A percentile compares a stretch with the other conserved stretches of the same genome.
phyloP scores from a whole-genome alignment of 1,140 invertebrate genomes.

The Hypothenemus hampei region DNA sequence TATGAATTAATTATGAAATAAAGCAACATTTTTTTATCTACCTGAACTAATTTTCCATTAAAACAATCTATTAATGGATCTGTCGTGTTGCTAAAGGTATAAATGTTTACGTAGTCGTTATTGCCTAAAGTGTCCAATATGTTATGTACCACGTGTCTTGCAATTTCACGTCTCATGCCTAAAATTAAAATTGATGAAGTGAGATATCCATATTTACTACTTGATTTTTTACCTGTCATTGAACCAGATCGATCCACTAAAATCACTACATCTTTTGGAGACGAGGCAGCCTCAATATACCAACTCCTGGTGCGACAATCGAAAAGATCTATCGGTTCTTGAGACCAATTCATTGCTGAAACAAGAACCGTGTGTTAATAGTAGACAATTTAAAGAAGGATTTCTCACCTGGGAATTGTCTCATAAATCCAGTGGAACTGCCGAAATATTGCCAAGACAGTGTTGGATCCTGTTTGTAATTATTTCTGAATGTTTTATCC shows the following conservation, averaged over 20 bases:
- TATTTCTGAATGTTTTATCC: slow-evolving; percentile 81
- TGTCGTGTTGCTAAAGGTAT: slow-evolving; percentile 55
- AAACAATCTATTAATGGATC: slow-evolving; percentile 83
- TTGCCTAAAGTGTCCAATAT: slow-evolving; percentile 89
- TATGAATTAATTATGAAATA: background rate
- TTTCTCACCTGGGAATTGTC: slow-evolving; percentile 79
- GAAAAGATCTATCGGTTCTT: slow-evolving; percentile 62
- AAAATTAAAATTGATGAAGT: too few species aligned
- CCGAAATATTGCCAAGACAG: slow-evolving; percentile 97
- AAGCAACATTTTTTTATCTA: slow-evolving; percentile 27
- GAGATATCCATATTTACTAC: too few species aligned
- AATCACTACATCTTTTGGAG: slow-evolving; percentile 87
- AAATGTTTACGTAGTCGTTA: slow-evolving; percentile 91
- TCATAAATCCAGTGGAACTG: slow-evolving; percentile 90
- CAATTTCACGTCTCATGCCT: slow-evolving; percentile 72
- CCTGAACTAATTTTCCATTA: slow-evolving; percentile 66
- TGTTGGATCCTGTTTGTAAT: slow-evolving; percentile 81
- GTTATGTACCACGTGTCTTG: slow-evolving; percentile 77
- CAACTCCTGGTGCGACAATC: slow-evolving; percentile 78
- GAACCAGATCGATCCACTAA: slow-evolving; percentile 86
- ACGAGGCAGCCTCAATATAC: slow-evolving; percentile 89
- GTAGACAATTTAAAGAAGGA: background rate
- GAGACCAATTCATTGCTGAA: slow-evolving; percentile 44
- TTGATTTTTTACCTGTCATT: slow-evolving; percentile 77
- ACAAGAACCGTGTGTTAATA: background rate